Evolutionary conservation across 2,888 invertebrate genomes (phyloP).

Genomic region (Ormyrus thymus): DNA sequence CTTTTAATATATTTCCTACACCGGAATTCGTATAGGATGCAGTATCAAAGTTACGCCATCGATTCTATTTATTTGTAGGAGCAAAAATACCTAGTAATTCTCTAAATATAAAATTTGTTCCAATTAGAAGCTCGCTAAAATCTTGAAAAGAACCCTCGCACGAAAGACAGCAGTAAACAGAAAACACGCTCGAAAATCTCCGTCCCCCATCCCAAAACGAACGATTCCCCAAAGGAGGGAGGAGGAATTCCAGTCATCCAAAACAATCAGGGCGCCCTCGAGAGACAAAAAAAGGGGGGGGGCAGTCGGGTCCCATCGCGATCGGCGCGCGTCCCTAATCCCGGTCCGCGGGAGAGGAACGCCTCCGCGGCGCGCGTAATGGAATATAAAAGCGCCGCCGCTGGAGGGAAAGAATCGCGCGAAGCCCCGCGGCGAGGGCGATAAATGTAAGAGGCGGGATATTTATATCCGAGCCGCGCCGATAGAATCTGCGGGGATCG

Average conservation of each 20-base stretch:
- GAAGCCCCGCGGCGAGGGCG: conserved; percentile 1
- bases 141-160: too few relatives aligned
- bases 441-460: conserved; percentile 9
- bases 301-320: not conserved
- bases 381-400: not conserved
- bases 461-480: not conserved
- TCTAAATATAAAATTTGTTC: too few relatives aligned
- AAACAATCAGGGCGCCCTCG: too few relatives aligned
- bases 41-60: not conserved
- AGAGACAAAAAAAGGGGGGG: too few relatives aligned
- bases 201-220: too few relatives aligned
- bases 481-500: conserved; percentile 12
- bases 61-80: not conserved
- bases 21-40: not conserved
- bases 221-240: too few relatives aligned
- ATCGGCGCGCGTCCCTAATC: not conserved
- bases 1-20: not conserved
- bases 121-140: too few relatives aligned
- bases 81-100: too few relatives aligned
- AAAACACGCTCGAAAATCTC: too few relatives aligned
- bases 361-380: not conserved
- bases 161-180: too few relatives aligned
- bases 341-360: too few relatives aligned
- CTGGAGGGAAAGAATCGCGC: not conserved
- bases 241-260: too few relatives aligned